Evolutionary conservation across 2,113 vertebrate species (phyloP).

Genomic region (Menura novaehollandiae): DNA sequence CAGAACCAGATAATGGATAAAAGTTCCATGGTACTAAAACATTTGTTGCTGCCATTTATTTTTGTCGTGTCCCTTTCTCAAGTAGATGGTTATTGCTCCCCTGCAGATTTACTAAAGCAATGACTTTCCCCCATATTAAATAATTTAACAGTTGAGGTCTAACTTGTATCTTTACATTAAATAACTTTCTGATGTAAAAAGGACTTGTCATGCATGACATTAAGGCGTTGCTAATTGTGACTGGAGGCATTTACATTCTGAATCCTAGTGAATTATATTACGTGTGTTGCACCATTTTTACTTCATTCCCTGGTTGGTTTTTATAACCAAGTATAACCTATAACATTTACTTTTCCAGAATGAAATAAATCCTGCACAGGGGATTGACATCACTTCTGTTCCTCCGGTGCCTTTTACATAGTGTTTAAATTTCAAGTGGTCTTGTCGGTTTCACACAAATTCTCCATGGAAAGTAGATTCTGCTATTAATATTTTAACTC

Average conservation of each 20-base stretch:
- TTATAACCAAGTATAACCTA: background rate
- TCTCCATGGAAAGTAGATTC: background rate
- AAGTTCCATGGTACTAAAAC: background rate
- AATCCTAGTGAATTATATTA: background rate
- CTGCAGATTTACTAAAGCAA: background rate
- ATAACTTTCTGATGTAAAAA: background rate
- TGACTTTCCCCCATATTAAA: background rate
- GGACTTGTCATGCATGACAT: accelerated
- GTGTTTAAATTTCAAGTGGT: slow-evolving; percentile 4
- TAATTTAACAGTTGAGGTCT: background rate
- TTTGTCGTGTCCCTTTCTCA: background rate
- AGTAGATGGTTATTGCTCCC: background rate
- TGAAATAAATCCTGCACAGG: background rate
- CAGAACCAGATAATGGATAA: background rate
- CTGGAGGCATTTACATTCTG: background rate
- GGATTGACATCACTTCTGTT: background rate
- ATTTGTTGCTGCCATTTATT: background rate
- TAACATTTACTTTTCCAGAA: slow-evolving; percentile 21
- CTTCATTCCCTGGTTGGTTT: background rate
- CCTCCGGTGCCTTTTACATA: background rate
- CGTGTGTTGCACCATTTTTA: background rate
- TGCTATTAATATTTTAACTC: background rate
- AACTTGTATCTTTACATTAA: background rate
- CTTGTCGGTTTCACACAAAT: background rate
- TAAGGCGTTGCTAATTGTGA: background rate